phyloP scores from a whole-genome alignment of 53 echinoderm and acorn worm species.

The Temnopleurus reevesii region DNA sequence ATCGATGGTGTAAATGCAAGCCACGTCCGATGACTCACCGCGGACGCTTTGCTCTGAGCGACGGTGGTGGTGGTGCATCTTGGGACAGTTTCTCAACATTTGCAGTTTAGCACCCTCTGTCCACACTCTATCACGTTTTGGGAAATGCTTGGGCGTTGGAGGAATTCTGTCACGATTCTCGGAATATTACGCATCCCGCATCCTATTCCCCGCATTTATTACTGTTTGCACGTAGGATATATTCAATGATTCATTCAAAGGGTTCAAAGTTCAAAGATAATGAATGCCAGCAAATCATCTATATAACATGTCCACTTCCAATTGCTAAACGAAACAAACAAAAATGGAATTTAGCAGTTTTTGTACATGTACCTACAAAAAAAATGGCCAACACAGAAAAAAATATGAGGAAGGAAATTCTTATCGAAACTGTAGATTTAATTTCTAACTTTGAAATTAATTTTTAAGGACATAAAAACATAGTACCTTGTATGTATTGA shows the following conservation, averaged over 20 bases:
- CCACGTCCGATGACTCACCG: constrained; percentile 16
- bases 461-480: too few relatives aligned
- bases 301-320: background rate
- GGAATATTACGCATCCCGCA: constrained; percentile 16
- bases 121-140: background rate
- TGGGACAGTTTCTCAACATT: constrained; percentile 23
- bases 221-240: background rate
- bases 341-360: background rate
- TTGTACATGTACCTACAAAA: too few relatives aligned
- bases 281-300: background rate
- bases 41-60: background rate
- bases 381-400: too few relatives aligned
- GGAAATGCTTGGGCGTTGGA: background rate
- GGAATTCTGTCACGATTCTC: constrained; percentile 2
- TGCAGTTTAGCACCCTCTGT: background rate
- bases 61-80: background rate
- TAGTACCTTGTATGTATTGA: too few relatives aligned
- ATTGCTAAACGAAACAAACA: background rate
- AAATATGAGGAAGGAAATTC: too few relatives aligned
- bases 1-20: constrained; percentile 15
- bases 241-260: background rate
- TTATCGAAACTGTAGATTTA: too few relatives aligned
- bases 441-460: too few relatives aligned
- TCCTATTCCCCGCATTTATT: background rate
- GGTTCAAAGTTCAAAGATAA: background rate